Conservation (phyloP, 2,888 invertebrate genomes). For the Archaeoteleia sp. region DNA sequence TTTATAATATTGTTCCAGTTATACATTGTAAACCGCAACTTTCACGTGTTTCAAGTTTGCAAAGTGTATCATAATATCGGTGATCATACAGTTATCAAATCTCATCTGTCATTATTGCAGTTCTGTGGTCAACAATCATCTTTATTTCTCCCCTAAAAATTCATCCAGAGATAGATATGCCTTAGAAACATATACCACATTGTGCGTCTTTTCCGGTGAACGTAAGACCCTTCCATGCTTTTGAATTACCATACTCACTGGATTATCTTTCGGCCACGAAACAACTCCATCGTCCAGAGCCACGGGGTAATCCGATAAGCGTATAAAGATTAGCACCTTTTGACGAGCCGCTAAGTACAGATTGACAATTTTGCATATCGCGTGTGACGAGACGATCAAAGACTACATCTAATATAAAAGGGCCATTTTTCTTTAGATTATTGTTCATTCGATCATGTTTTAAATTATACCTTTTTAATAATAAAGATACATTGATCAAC, state of each 20-base stretch:
- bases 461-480: slow-evolving; percentile 47
- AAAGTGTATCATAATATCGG: too few species aligned
- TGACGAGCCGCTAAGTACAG: slow-evolving; percentile 72
- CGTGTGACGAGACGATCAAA: slow-evolving; percentile 61
- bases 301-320: slow-evolving; percentile 73
- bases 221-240: slow-evolving; percentile 48
- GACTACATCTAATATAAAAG: slow-evolving; percentile 25
- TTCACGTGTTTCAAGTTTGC: too few species aligned
- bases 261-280: slow-evolving; percentile 71
- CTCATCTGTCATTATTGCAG: too few species aligned
- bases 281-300: slow-evolving; percentile 70
- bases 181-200: slow-evolving; percentile 1
- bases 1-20: too few species aligned
- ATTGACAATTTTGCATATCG: slow-evolving; percentile 68
- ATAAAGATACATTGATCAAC: neutral
- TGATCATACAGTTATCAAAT: too few species aligned
- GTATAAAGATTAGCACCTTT: slow-evolving; percentile 73
- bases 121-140: too few species aligned
- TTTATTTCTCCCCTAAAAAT: too few species aligned
- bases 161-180: too few species aligned
- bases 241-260: slow-evolving; percentile 72
- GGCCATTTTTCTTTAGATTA: slow-evolving; percentile 29
- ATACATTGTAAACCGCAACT: too few species aligned
- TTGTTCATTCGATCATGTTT: slow-evolving; percentile 35
- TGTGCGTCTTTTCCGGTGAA: slow-evolving; percentile 18